Evolutionary conservation across 2,113 vertebrate species (phyloP).

Genomic region (Nansenia antarctica): DNA sequence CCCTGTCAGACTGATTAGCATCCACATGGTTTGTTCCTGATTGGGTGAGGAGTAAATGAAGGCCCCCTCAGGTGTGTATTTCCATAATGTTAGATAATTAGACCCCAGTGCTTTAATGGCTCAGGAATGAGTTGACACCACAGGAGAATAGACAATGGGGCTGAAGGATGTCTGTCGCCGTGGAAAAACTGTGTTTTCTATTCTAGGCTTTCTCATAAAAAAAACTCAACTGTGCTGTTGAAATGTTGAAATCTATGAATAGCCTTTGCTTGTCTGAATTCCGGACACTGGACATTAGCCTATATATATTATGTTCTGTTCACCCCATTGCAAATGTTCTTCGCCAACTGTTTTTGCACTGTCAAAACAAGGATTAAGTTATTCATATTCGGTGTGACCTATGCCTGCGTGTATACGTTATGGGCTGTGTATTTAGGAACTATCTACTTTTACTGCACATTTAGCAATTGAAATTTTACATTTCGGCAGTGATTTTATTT

Average conservation of each 20-base stretch:
- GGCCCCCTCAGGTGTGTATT: slow-evolving; percentile 68
- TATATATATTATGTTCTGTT: too few relatives aligned
- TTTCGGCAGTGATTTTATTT: slow-evolving; percentile 3
- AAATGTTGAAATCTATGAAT: too few relatives aligned
- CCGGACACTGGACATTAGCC: too few relatives aligned
- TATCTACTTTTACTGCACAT: background rate
- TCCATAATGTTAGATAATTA: slow-evolving; percentile 78
- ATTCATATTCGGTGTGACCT: too few relatives aligned
- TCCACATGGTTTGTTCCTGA: slow-evolving; percentile 63
- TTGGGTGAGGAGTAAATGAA: slow-evolving; percentile 73
- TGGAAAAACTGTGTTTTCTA: background rate
- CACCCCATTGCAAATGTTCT: too few relatives aligned
- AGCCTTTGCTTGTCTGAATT: too few relatives aligned
- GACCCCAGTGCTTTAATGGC: slow-evolving; percentile 69
- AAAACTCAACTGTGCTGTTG: too few relatives aligned
- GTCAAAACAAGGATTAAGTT: too few relatives aligned
- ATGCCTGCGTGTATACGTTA: too few relatives aligned
- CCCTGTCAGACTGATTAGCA: slow-evolving; percentile 71
- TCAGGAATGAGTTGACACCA: slow-evolving; percentile 64
- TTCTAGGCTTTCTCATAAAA: too few relatives aligned
- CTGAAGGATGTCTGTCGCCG: slow-evolving; percentile 22
- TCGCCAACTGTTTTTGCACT: too few relatives aligned
- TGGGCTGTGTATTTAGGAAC: too few relatives aligned
- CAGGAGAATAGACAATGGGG: slow-evolving; percentile 57
- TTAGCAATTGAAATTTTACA: background rate